Evolutionary conservation across 1,140 invertebrate species (phyloP).

Genomic region (Pseudomyrmex concolor): DNA sequence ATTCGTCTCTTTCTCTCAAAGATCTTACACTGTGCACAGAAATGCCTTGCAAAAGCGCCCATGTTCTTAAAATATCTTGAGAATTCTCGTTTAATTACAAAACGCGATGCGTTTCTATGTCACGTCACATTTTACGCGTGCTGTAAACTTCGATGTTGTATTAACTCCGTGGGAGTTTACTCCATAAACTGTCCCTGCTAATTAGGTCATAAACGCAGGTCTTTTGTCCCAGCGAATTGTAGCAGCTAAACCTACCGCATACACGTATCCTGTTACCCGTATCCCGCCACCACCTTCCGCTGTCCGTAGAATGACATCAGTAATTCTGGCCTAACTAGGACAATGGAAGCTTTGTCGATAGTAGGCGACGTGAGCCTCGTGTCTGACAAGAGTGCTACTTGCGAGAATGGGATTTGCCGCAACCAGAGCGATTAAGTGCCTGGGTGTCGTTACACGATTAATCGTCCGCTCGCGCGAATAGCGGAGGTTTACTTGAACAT

Average conservation of each 20-base stretch:
- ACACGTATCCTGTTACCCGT: background rate
- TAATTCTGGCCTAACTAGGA: conserved; percentile 55
- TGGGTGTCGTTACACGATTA: conserved; percentile 55
- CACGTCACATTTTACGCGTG: conserved; percentile 1
- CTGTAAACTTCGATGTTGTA: conserved; percentile 10
- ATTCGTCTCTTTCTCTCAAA: too few relatives aligned
- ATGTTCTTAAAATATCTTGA: background rate
- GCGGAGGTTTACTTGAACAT: background rate
- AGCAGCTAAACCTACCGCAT: conserved; percentile 1
- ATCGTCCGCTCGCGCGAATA: conserved; percentile 29
- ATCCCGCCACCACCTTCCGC: background rate
- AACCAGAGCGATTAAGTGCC: conserved; percentile 45
- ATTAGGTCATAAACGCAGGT: conserved; percentile 32
- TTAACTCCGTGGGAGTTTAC: conserved; percentile 34
- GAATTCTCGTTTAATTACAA: conserved; percentile 29
- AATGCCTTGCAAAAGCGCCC: too few relatives aligned
- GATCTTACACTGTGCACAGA: too few relatives aligned
- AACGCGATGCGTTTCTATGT: background rate
- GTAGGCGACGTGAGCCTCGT: conserved; percentile 32
- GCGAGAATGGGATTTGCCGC: conserved; percentile 51
- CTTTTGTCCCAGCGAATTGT: conserved; percentile 43
- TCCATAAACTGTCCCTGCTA: conserved; percentile 42
- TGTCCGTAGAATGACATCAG: conserved; percentile 49
- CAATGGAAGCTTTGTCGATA: conserved; percentile 58
- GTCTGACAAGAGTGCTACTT: conserved; percentile 57